A percentile compares a stretch with the other conserved stretches of the same genome.
Evolutionary conservation across 2,113 vertebrate genomes (phyloP).

Genomic region (Sitta europaea): DNA sequence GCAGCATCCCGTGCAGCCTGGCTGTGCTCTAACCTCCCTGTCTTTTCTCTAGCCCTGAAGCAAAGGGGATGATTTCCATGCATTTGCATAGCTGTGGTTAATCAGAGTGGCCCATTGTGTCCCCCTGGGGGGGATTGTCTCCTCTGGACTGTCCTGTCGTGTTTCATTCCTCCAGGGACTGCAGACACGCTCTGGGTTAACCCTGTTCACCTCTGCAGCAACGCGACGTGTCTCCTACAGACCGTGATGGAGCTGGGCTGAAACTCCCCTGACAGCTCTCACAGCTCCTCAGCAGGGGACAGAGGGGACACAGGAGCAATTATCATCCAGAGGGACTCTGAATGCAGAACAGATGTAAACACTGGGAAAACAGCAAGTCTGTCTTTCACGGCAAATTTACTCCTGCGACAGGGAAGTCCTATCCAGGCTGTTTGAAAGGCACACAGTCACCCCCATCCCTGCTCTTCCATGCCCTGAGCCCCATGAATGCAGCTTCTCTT

Average conservation of each 20-base stretch:
- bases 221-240: background rate
- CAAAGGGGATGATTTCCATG: background rate
- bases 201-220: background rate
- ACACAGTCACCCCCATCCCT: background rate
- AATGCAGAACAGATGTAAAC: background rate
- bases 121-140: rapidly evolving
- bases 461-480: background rate
- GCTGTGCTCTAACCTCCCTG: rapidly evolving
- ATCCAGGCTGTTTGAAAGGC: background rate
- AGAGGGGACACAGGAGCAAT: constrained; percentile 1
- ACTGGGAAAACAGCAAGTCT: background rate
- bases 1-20: background rate
- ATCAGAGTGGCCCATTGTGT: background rate
- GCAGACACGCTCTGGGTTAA: background rate
- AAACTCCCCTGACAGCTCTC: background rate
- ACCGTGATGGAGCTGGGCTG: background rate
- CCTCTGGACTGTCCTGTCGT: background rate
- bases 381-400: constrained; percentile 4
- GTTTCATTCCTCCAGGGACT: background rate
- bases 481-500: background rate
- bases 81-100: background rate
- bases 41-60: background rate
- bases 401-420: background rate
- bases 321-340: background rate
- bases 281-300: background rate